phyloP scores from a whole-genome alignment of 1,140 invertebrate genomes.

The Lordiphosa collinella region DNA sequence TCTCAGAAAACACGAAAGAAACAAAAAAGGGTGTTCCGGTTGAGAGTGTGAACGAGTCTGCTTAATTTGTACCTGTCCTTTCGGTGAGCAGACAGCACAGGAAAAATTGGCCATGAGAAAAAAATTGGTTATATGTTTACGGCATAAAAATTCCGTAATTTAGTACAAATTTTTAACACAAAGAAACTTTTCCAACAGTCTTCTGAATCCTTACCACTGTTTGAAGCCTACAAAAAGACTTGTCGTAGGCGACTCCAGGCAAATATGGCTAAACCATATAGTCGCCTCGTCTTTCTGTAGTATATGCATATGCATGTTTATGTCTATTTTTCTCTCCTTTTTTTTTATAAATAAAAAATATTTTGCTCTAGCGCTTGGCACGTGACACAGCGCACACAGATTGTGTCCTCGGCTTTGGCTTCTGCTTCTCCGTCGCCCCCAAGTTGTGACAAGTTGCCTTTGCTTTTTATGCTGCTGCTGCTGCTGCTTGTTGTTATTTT shows the following conservation, averaged over 20 bases:
- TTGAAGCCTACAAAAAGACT: neutral
- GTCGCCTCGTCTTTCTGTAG: constrained; percentile 8
- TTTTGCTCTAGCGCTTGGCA: constrained; percentile 68
- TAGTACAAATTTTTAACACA: too few species aligned
- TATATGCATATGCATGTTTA: constrained; percentile 19
- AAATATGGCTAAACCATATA: constrained; percentile 44
- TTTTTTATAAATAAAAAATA: constrained; percentile 40
- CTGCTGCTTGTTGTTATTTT: constrained; percentile 42
- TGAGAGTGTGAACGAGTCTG: too few species aligned
- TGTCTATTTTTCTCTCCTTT: constrained; percentile 19
- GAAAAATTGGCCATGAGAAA: too few species aligned
- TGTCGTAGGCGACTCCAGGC: constrained; percentile 14
- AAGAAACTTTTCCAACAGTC: too few species aligned
- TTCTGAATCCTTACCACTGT: too few species aligned
- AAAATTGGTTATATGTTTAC: too few species aligned
- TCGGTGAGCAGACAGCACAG: too few species aligned
- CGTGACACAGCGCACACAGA: constrained; percentile 56
- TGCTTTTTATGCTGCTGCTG: constrained; percentile 32
- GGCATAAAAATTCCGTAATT: too few species aligned
- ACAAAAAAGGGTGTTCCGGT: too few species aligned
- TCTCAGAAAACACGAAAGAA: too few species aligned
- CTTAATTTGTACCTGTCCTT: too few species aligned
- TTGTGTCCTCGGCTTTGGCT: constrained; percentile 7
- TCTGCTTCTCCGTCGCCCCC: neutral
- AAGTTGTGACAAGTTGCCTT: constrained; percentile 5